Percentiles rank a stretch among this genome's conserved stretches.
These are phyloP conservation scores for Nycticryphes semicollaris DNA, from an alignment of 2,113 vertebrate species.

Conservation along the genomic window DNA sequence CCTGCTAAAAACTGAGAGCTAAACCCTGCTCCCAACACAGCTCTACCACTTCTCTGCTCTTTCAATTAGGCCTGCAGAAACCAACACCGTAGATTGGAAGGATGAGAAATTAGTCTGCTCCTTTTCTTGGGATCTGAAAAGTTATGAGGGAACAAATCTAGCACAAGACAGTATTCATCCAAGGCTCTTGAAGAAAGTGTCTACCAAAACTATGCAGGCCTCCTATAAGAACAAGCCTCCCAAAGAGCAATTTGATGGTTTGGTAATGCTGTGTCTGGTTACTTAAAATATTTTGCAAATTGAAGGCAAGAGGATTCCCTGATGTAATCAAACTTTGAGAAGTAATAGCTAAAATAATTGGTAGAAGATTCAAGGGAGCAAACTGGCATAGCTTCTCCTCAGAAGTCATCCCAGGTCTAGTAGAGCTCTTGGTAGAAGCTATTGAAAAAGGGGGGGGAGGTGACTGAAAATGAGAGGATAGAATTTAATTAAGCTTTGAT, in stretches of 20 bases:
- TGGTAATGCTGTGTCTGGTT: not conserved
- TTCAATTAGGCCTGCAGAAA: not conserved
- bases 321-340: not conserved
- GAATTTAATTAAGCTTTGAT: not conserved
- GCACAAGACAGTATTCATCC: not conserved
- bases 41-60: not conserved
- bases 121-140: not conserved
- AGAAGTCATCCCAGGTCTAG: not conserved
- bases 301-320: not conserved
- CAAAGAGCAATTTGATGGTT: not conserved
- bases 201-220: not conserved
- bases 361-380: not conserved
- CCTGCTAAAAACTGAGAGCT: not conserved
- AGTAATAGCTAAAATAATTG: not conserved
- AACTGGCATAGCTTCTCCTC: not conserved
- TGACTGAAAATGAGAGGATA: not conserved
- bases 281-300: not conserved
- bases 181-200: not conserved
- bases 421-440: not conserved
- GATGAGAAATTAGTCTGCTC: not conserved
- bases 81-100: fast-evolving
- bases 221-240: not conserved
- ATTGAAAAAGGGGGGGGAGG: not conserved
- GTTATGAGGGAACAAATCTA: not conserved
- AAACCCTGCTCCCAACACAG: not conserved